Evolutionary conservation across 2,888 invertebrate species (phyloP).

Genomic region (Drosophila meridiana): DNA sequence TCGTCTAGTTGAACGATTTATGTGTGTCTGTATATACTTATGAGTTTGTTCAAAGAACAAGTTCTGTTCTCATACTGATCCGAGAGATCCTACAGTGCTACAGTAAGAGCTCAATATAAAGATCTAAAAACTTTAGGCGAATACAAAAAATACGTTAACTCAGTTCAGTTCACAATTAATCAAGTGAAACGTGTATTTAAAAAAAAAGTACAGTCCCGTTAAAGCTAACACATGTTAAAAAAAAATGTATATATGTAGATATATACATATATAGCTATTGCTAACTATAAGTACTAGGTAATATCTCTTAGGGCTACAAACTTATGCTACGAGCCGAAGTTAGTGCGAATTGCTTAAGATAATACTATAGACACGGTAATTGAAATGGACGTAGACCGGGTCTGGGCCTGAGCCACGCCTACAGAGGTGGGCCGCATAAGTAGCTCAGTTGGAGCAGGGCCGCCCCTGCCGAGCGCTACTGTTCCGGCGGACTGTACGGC

Average conservation of each 20-base stretch:
- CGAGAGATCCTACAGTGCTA: not conserved
- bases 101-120: not conserved
- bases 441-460: constrained; percentile 3
- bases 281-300: constrained; percentile 2
- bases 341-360: constrained; percentile 24
- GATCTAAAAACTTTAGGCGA: not conserved
- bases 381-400: constrained; percentile 7
- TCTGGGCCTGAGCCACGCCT: not conserved
- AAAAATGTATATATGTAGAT: not conserved
- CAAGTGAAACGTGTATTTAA: not conserved
- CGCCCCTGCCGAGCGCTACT: constrained; percentile 2
- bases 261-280: not conserved
- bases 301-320: constrained; percentile 3
- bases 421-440: constrained; percentile 2
- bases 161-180: constrained; percentile 14
- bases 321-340: not conserved
- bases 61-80: not conserved
- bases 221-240: constrained; percentile 3
- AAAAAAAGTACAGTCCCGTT: not conserved
- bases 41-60: not conserved
- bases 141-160: constrained; percentile 10
- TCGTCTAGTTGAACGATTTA: not conserved
- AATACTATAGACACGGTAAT: constrained; percentile 37
- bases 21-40: not conserved
- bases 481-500: constrained; percentile 52